Base-by-base conservation (phyloP, 2,113 vertebrate species). In the Rafetus swinhoei region DNA sequence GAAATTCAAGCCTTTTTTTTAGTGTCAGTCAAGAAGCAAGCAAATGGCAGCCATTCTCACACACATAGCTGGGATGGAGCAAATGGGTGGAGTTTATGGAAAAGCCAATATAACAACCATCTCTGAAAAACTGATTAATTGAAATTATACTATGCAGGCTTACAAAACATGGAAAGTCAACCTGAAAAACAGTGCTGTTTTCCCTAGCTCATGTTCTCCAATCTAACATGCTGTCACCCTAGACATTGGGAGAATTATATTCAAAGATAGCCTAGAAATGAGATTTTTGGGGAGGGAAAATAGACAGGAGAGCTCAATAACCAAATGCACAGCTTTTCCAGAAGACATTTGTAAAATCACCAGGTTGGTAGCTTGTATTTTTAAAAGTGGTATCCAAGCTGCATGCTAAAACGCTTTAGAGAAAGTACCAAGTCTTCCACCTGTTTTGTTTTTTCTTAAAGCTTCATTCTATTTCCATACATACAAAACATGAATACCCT, bases 381-480 rank as follows among this genome's bases (percentile, higher is more conserved):
- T 65, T 88, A 7, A 13, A 74, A 89, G 50, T 29, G 65, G 57
- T 84, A 96, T 4, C 0, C 2, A 29, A 2, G 0, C 54, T 81
- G 82, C 85, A 91, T 1, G 62, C n/a, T 62, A 77, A 56, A 35
- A 87, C 15, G 10, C 55, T 88, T 85, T 14, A 85, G 32, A 83
- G 56, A 72, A 54, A 90, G 62, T 39, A 79, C 45, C 90, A 91
- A 90, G 55, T 27, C 9, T 72, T 85, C 18, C 82, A 87, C 45
- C 0, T 2, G 62, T 80, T 60, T 87, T 77, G 60, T 74, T 93
- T 91, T 94, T 94, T 83, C 59, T 80, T 56, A 90, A 94, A 59
- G 79, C 55, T 81, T 84, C 74, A n/a, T 93, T 96, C 82, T 95
- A 80, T 96, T 97, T 96, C 72, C 13, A 85, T 45, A 92, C 82